Evolutionary conservation across 2,888 invertebrate genomes (phyloP).

Genomic region (Cabera pusaria): DNA sequence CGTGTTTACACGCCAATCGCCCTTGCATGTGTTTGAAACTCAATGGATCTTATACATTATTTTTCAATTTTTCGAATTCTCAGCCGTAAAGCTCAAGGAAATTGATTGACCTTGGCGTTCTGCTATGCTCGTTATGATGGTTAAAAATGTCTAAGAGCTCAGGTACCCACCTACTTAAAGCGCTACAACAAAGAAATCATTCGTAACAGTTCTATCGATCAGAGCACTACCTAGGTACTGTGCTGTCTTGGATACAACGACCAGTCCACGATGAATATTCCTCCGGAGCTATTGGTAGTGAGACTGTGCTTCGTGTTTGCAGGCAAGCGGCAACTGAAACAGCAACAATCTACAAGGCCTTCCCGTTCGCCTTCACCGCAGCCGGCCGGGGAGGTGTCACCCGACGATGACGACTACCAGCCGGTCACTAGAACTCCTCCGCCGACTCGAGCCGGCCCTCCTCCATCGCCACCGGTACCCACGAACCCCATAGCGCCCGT

Average conservation of each 20-base stretch:
- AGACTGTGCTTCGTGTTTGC: slow-evolving; percentile 34
- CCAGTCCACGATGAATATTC: slow-evolving; percentile 8
- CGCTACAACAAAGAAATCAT: slow-evolving; percentile 2
- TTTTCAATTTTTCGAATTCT: slow-evolving; percentile 29
- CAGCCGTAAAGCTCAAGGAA: slow-evolving; percentile 29
- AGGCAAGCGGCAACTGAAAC: slow-evolving; percentile 72
- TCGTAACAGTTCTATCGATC: background rate
- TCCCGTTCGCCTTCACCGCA: slow-evolving; percentile 68
- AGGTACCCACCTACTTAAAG: no score
- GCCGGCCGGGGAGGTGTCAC: slow-evolving; percentile 46
- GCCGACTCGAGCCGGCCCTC: slow-evolving; percentile 59
- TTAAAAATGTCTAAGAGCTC: slow-evolving; percentile 4
- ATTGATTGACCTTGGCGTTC: slow-evolving; percentile 12
- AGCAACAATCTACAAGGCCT: slow-evolving; percentile 60
- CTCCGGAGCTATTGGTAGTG: slow-evolving; percentile 14
- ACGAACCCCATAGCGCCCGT: slow-evolving; percentile 66
- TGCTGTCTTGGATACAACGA: background rate
- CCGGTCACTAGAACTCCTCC: slow-evolving; percentile 60
- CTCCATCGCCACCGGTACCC: slow-evolving; percentile 75
- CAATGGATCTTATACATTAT: slow-evolving; percentile 36
- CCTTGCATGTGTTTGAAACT: slow-evolving; percentile 50
- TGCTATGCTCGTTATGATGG: slow-evolving; percentile 7
- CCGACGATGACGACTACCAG: slow-evolving; percentile 54
- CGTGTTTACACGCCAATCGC: slow-evolving; percentile 54
- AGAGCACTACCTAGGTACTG: no score